A percentile compares a stretch with the other conserved stretches of the same genome.
Conservation (phyloP, 2,888 invertebrate genomes). For the Aelia acuminata region DNA sequence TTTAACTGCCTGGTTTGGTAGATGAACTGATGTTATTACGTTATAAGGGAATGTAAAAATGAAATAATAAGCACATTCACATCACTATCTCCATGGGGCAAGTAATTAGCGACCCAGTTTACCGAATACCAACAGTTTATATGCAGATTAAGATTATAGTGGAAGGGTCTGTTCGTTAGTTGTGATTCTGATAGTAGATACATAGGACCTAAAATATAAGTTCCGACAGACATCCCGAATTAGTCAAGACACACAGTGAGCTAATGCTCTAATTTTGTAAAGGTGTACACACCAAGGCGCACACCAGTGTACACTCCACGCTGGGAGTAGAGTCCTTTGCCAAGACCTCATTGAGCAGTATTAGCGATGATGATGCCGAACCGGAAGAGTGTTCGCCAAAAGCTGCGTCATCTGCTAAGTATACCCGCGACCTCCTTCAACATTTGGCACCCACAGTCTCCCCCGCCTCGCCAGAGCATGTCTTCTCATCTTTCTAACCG, state of each 20-base stretch:
- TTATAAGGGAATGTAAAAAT: no score
- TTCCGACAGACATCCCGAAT: neutral
- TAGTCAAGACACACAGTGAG: neutral
- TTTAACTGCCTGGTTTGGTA: no score
- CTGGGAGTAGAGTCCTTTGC: neutral
- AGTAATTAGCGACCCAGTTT: no score
- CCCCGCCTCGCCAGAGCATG: neutral
- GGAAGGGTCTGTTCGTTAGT: neutral
- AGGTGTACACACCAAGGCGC: neutral
- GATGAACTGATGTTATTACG: no score
- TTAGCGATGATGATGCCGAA: neutral
- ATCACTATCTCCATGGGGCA: no score
- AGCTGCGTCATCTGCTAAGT: conserved; percentile 5
- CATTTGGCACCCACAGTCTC: neutral
- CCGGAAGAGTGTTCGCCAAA: neutral
- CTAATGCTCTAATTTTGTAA: neutral
- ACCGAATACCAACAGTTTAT: neutral
- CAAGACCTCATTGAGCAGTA: neutral
- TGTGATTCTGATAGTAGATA: neutral
- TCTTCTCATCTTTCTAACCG: neutral
- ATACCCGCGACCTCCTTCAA: neutral
- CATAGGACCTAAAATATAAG: no score
- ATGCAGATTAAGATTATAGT: neutral
- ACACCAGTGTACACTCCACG: neutral
- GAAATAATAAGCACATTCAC: no score